Evolutionary conservation across 2,888 invertebrate species (phyloP).

Genomic region (Hydriomena furcata): DNA sequence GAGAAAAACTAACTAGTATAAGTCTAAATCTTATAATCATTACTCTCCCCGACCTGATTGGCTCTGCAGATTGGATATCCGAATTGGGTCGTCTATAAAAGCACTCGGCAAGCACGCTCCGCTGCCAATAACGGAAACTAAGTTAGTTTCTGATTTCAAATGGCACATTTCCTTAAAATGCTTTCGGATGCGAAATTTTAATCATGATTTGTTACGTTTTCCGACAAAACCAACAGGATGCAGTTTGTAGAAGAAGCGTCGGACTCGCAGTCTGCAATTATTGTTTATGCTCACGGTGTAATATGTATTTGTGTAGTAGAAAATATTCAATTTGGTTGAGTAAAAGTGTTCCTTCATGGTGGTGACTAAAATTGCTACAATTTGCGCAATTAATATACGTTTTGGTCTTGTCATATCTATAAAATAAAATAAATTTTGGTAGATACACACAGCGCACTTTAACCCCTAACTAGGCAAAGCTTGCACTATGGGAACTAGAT

Average conservation of each 20-base stretch:
- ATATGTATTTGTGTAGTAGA: too few species aligned
- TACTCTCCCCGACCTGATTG: neutral
- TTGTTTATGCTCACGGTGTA: neutral
- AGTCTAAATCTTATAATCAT: neutral
- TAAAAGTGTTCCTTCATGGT: too few species aligned
- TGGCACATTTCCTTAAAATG: constrained; percentile 17
- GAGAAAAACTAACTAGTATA: neutral
- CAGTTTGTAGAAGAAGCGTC: neutral
- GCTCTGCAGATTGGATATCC: constrained; percentile 9
- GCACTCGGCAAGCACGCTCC: constrained; percentile 5
- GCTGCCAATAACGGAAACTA: constrained; percentile 20
- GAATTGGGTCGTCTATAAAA: constrained; percentile 10
- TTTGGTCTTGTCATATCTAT: too few species aligned
- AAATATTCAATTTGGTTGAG: too few species aligned
- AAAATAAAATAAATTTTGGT: too few species aligned
- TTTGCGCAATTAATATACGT: too few species aligned
- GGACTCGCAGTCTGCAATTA: neutral
- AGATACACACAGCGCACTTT: too few species aligned
- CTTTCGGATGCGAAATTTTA: constrained; percentile 8
- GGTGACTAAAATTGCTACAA: too few species aligned
- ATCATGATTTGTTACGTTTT: constrained; percentile 9
- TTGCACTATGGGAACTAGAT: too few species aligned
- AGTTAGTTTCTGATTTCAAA: constrained; percentile 15
- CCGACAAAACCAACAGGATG: constrained; percentile 2
- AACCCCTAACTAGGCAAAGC: too few species aligned